phyloP scores from a whole-genome alignment of 2,888 invertebrate species.

The Conistra vaccinii region DNA sequence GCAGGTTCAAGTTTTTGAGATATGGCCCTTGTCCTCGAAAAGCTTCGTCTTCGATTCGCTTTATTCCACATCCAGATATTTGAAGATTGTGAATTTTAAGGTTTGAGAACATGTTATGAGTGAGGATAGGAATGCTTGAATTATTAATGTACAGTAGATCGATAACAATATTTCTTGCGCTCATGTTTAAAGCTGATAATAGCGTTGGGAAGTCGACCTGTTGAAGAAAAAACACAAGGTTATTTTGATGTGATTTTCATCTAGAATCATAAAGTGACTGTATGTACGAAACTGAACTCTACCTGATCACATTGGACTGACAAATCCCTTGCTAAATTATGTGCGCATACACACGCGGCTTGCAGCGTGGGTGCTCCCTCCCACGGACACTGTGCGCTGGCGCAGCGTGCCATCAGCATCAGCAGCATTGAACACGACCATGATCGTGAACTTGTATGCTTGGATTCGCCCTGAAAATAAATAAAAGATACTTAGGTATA shows the following conservation, averaged over 20 bases:
- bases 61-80: slow-evolving; percentile 95
- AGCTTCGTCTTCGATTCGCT: slow-evolving; percentile 92
- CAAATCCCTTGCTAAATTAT: slow-evolving; percentile 95
- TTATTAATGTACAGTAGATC: slow-evolving; percentile 97
- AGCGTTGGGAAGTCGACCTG: slow-evolving; percentile 94
- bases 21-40: slow-evolving; percentile 96
- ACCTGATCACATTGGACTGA: slow-evolving; percentile 97
- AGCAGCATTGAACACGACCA: slow-evolving; percentile 74
- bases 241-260: slow-evolving; percentile 10
- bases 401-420: slow-evolving; percentile 68
- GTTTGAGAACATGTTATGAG: slow-evolving; percentile 92
- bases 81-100: slow-evolving; percentile 95
- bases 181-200: slow-evolving; percentile 93
- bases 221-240: slow-evolving; percentile 43
- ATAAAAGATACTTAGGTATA: slow-evolving; percentile 18
- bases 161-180: slow-evolving; percentile 92
- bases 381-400: slow-evolving; percentile 96
- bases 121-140: slow-evolving; percentile 93
- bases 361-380: slow-evolving; percentile 94
- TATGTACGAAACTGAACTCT: slow-evolving; percentile 34
- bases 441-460: slow-evolving; percentile 62
- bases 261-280: not conserved
- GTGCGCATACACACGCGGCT: slow-evolving; percentile 96
- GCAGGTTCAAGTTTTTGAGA: slow-evolving; percentile 95
- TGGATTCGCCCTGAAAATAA: slow-evolving; percentile 74